Evolutionary conservation across 2,888 invertebrate species (phyloP), one percentile per base, ranked within the genome.

Genomic region (Hololepta plana): DNA sequence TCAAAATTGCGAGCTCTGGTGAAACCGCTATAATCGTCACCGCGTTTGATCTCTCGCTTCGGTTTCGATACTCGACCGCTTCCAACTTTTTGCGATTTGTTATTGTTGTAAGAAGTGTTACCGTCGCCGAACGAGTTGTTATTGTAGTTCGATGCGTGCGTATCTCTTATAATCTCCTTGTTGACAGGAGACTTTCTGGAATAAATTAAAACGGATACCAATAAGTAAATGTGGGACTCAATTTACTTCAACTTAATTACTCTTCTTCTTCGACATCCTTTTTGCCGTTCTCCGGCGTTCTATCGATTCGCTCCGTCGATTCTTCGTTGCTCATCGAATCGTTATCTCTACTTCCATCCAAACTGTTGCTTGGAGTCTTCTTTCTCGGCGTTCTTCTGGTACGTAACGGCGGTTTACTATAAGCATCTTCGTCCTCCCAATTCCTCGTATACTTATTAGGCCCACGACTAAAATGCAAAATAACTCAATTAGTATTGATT

Each of bases 371-470:
- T 29, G 32, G 24, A 38, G 43, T 39, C 38, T 50, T 52, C 22
- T 37, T 43, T 21, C 30, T 20, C 12, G 32, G 32, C 3, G 28
- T 31, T 29, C 38, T 39, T 17, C 39, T 35, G 20, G 42, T 39
- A 19, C n/a, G n/a, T n/a, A n/a, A n/a, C 10, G 52, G 41, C 9
- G 62, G 54, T 37, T 80, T 72, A 11, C 67, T 61, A 49, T 88
- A 90, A 1, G 88, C 88, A 45, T 81, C 81, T 47, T 84, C 85
- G 47, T 90, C 88, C 47, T 88, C 85, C 87, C 88, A 90, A 31
- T 82, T 85, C 7, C 88, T 67, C 0, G 80, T 84, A 51, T 90
- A 90, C 51, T 87, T 88, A 48, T 77, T 87, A 0, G 88, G 88
- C 1, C 88, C 87, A 28, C 88, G 81, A 0, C 81, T 81, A 44